A percentile compares a stretch with the other conserved stretches of the same genome.
These are phyloP conservation scores for Sesia bembeciformis DNA, from an alignment of 2,888 invertebrate species.

Conservation along the genomic window DNA sequence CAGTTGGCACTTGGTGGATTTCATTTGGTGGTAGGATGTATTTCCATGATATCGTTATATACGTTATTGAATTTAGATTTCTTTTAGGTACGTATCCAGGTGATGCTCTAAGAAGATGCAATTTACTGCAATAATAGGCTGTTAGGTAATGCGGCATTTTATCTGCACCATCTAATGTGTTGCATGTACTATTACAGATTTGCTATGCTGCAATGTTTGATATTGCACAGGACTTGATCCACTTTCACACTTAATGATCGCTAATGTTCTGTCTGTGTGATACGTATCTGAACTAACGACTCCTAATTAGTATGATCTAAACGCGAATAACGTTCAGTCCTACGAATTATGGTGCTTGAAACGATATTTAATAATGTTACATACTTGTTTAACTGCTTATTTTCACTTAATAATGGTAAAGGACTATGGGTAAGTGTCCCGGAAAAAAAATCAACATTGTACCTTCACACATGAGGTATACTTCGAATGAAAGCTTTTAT, in stretches of 20 bases:
- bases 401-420: too few species aligned
- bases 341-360: too few species aligned
- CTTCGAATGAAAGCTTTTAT: too few species aligned
- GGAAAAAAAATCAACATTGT: too few species aligned
- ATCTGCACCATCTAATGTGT: neutral
- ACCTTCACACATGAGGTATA: too few species aligned
- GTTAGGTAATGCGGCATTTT: neutral
- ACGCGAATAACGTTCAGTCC: neutral
- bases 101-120: neutral
- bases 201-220: slow-evolving; percentile 9
- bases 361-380: too few species aligned
- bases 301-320: neutral
- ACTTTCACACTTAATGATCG: slow-evolving; percentile 9
- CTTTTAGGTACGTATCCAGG: neutral
- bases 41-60: neutral
- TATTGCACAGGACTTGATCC: slow-evolving; percentile 10
- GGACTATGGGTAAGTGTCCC: too few species aligned
- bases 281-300: slow-evolving; percentile 1
- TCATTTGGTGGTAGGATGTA: neutral
- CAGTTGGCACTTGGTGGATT: neutral
- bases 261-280: neutral
- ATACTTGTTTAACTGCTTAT: too few species aligned
- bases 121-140: neutral
- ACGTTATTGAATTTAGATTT: too few species aligned
- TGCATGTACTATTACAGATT: slow-evolving; percentile 9